These are phyloP conservation scores for Uropsilus gracilis DNA, from an alignment of 2,113 vertebrate species.

Conservation along the genomic window DNA sequence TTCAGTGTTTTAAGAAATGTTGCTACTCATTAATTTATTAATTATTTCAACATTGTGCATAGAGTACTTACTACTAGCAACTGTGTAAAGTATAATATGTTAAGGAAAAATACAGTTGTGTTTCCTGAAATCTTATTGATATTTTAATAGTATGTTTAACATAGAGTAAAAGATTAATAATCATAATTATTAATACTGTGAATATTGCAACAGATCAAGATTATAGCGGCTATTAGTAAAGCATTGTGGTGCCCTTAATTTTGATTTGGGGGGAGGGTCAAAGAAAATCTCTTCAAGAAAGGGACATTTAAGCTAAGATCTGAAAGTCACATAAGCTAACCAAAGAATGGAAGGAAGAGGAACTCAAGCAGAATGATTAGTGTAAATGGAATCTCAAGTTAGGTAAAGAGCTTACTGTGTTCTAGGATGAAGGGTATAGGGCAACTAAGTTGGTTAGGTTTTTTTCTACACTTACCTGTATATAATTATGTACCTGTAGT, in stretches of 20 bases:
- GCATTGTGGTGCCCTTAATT: neutral
- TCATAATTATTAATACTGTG: conserved; percentile 2
- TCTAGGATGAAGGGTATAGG: neutral
- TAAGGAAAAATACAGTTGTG: neutral
- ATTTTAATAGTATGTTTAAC: neutral
- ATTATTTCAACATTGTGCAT: neutral
- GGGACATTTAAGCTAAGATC: neutral
- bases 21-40: neutral
- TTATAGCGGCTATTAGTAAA: conserved; percentile 3
- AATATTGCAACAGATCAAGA: neutral
- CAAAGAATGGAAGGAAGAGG: neutral
- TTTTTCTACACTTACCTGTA: no score
- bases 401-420: neutral
- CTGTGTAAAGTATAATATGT: neutral
- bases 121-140: neutral
- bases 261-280: neutral
- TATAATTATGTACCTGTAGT: no score
- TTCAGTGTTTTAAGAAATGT: neutral
- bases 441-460: neutral
- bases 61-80: neutral
- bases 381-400: neutral
- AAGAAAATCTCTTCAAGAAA: conserved; percentile 1
- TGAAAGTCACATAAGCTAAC: neutral
- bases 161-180: conserved; percentile 28
- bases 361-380: neutral